Percentiles rank a stretch among this genome's conserved stretches.
These are phyloP conservation scores for Drosophila antonietae DNA, from an alignment of 2,888 invertebrate species.

Conservation along the genomic window DNA sequence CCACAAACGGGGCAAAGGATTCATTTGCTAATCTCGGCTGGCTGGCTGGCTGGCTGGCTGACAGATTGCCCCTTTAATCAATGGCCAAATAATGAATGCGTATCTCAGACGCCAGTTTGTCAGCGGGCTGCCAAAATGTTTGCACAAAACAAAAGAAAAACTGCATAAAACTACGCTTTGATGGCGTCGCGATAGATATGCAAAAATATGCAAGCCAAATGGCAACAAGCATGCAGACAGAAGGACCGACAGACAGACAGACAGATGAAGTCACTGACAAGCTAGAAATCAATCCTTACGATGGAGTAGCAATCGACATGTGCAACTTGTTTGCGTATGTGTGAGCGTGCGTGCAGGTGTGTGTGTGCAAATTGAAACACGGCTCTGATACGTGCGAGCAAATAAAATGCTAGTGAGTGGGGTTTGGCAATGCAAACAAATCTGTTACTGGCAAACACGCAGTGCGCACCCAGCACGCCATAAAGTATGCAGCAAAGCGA, in stretches of 20 bases:
- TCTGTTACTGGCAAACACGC: conserved; percentile 70
- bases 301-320: conserved; percentile 70
- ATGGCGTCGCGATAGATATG: conserved; percentile 34
- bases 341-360: conserved; percentile 24
- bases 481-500: conserved; percentile 70
- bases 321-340: conserved; percentile 38
- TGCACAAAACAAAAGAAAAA: conserved; percentile 1
- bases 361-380: conserved; percentile 76
- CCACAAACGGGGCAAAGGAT: background rate
- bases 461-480: conserved; percentile 57
- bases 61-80: conserved; percentile 47
- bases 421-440: conserved; percentile 61
- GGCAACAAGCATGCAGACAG: conserved; percentile 15
- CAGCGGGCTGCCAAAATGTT: conserved; percentile 38
- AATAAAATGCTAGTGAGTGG: conserved; percentile 45
- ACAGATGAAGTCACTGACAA: conserved; percentile 29
- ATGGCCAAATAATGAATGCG: conserved; percentile 54
- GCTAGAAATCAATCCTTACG: conserved; percentile 58
- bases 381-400: conserved; percentile 72
- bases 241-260: conserved; percentile 4
- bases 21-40: conserved; percentile 6
- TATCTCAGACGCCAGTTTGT: conserved; percentile 35
- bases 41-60: background rate
- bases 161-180: conserved; percentile 18
- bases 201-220: conserved; percentile 47